Evolutionary conservation across 2,113 vertebrate species (phyloP).

Genomic region (Pluvialis apricaria): DNA sequence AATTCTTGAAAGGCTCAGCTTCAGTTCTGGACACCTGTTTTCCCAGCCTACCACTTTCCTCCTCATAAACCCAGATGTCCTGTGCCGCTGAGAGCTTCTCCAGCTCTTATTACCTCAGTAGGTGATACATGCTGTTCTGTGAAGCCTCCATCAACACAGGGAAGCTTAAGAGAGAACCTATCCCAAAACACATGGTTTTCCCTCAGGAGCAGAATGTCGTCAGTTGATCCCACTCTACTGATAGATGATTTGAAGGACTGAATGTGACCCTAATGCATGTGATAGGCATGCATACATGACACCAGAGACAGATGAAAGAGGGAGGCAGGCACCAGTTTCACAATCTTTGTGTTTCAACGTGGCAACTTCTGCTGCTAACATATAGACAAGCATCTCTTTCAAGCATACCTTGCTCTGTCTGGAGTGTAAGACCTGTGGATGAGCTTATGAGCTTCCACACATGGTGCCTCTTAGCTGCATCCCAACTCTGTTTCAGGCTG

Average conservation of each 20-base stretch:
- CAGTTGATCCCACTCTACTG: not conserved
- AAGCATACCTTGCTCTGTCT: not conserved
- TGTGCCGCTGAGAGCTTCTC: not conserved
- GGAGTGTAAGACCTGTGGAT: not conserved
- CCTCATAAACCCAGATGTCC: not conserved
- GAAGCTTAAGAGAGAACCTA: not conserved
- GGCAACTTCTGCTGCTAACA: not conserved
- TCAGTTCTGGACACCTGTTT: constrained; percentile 14
- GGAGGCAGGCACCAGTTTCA: too few species aligned
- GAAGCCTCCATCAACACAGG: not conserved
- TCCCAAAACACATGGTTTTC: not conserved
- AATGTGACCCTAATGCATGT: not conserved
- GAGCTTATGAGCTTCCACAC: fast-evolving
- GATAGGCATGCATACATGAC: not conserved
- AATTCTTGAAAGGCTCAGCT: not conserved
- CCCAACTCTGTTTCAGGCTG: not conserved
- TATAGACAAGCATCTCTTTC: not conserved
- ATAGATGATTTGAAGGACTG: not conserved
- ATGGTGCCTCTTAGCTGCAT: not conserved
- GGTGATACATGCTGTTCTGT: not conserved
- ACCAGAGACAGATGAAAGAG: not conserved
- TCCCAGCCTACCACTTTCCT: not conserved
- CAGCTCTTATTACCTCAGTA: not conserved
- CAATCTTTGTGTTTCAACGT: not conserved
- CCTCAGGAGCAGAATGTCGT: not conserved